Conservation (phyloP, 1,140 invertebrate species). For the Papilio helenus region DNA sequence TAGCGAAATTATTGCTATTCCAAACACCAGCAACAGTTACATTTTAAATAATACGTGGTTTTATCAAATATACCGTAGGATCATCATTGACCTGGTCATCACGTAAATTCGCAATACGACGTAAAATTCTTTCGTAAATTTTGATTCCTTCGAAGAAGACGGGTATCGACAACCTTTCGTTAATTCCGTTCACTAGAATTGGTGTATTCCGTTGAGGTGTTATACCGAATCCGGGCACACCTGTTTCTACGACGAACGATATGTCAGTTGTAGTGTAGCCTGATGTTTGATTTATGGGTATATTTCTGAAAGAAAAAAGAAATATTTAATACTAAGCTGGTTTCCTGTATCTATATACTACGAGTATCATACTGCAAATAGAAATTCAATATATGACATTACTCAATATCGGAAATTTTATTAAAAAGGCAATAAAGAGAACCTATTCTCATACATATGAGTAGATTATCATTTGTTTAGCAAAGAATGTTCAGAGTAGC, state of each 20-base stretch:
- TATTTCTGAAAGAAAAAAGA: conserved; percentile 1
- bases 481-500: too few relatives aligned
- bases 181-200: not conserved
- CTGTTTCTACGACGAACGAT: not conserved
- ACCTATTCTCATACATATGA: too few relatives aligned
- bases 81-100: not conserved
- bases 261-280: not conserved
- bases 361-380: too few relatives aligned
- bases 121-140: conserved; percentile 1
- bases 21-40: too few relatives aligned
- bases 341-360: too few relatives aligned
- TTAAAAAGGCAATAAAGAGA: too few relatives aligned
- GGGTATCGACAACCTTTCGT: not conserved
- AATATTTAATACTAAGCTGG: not conserved
- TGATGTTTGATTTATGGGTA: not conserved
- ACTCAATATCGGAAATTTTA: too few relatives aligned
- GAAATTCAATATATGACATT: too few relatives aligned
- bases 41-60: not conserved
- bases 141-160: not conserved
- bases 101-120: not conserved
- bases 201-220: not conserved
- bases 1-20: too few relatives aligned
- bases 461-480: too few relatives aligned
- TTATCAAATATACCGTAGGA: not conserved
- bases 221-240: not conserved